These are phyloP conservation scores for Heteromurus nitidus DNA, from an alignment of 2,888 invertebrate species.

Conservation along the genomic window DNA sequence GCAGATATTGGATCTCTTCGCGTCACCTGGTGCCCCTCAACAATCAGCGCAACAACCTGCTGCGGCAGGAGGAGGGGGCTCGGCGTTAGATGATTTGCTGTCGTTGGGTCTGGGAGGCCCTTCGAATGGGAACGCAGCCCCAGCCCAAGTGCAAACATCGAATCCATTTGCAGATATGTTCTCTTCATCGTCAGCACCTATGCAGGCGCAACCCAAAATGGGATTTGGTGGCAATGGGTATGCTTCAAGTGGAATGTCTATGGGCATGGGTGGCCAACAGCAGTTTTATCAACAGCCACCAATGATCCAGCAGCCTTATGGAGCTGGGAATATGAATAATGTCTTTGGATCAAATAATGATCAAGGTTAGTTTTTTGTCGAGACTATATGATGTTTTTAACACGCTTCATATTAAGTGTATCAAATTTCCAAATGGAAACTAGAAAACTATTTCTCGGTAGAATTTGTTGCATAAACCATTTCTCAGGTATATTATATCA, in stretches of 20 bases:
- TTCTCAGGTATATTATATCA: too few relatives aligned
- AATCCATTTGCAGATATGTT: conserved; percentile 95
- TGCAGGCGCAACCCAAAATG: conserved; percentile 74
- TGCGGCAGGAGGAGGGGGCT: conserved; percentile 76
- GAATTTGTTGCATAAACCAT: too few relatives aligned
- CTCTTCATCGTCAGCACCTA: conserved; percentile 77
- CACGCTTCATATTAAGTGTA: too few relatives aligned
- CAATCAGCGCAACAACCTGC: conserved; percentile 78
- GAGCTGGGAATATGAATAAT: conserved; percentile 69
- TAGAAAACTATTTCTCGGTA: too few relatives aligned
- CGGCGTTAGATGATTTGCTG: conserved; percentile 88
- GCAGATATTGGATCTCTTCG: conserved; percentile 84
- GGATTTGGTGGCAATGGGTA: conserved; percentile 72
- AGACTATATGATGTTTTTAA: too few relatives aligned
- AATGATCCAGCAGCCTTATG: conserved; percentile 74
- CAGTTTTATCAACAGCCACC: conserved; percentile 72
- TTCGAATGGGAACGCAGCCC: conserved; percentile 39
- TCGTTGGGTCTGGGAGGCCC: conserved; percentile 77
- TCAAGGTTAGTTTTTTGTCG: conserved; percentile 72
- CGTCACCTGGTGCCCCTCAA: conserved; percentile 81
- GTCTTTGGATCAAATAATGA: conserved; percentile 73
- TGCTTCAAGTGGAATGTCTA: conserved; percentile 68
- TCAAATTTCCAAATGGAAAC: too few relatives aligned
- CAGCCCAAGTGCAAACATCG: conserved; percentile 59
- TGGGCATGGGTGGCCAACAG: conserved; percentile 63